Conservation (phyloP, 2,113 vertebrate species). For the Halichoerus grypus region DNA sequence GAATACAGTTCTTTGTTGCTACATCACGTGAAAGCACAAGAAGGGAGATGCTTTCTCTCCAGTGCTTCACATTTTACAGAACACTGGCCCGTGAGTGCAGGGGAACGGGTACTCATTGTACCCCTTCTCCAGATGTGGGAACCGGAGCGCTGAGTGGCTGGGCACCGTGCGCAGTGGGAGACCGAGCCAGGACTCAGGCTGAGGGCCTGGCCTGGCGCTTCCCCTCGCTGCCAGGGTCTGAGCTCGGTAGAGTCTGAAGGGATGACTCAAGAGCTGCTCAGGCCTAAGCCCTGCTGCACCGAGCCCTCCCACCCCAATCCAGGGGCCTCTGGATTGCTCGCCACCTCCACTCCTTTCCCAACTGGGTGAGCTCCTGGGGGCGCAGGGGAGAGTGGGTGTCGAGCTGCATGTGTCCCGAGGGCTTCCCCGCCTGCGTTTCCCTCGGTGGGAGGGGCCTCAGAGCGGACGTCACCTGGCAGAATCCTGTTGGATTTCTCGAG, state of each 20-base stretch:
- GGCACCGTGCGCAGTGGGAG: accelerated
- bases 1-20: accelerated
- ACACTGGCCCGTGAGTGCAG: background rate
- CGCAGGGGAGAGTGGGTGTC: accelerated
- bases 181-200: background rate
- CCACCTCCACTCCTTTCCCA: too few relatives aligned
- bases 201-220: accelerated
- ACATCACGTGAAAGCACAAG: accelerated
- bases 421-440: background rate
- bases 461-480: background rate
- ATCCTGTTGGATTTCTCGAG: background rate
- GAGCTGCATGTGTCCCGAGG: accelerated
- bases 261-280: accelerated
- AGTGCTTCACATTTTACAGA: accelerated
- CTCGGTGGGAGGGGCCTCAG: background rate
- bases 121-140: background rate
- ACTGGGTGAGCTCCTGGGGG: too few relatives aligned
- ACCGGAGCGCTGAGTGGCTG: background rate
- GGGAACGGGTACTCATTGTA: too few relatives aligned
- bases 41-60: accelerated
- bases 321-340: accelerated
- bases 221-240: accelerated
- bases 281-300: accelerated
- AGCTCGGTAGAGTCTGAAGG: accelerated
- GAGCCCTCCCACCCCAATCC: accelerated